Percentiles rank a stretch among this genome's conserved stretches.
These are phyloP conservation scores for Urechis unicinctus DNA, from an alignment of 2,888 invertebrate species.

Conservation along the genomic window DNA sequence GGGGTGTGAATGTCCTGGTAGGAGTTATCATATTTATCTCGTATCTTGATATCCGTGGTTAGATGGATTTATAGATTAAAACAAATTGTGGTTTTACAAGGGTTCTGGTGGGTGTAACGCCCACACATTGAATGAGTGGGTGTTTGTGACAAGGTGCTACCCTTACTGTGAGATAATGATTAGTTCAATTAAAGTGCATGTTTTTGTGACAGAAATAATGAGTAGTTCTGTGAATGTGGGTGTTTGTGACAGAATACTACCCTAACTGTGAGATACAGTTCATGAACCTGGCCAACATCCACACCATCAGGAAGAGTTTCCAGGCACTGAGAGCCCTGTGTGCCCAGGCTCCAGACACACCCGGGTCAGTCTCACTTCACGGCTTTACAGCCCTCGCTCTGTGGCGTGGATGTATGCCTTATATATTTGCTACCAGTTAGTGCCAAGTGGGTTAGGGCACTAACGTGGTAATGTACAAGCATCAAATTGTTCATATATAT, in stretches of 20 bases:
- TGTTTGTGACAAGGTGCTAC: too few relatives aligned
- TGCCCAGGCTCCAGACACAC: conserved; percentile 20
- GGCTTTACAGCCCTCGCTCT: neutral
- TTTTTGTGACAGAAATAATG: too few relatives aligned
- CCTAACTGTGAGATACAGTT: conserved; percentile 91
- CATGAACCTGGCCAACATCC: conserved; percentile 96
- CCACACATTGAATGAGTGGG: too few relatives aligned
- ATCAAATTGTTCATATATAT: too few relatives aligned
- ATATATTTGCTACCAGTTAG: neutral
- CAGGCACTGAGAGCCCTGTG: conserved; percentile 68
- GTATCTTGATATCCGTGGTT: too few relatives aligned
- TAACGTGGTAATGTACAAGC: too few relatives aligned
- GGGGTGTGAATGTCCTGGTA: conserved; percentile 79
- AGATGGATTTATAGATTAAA: too few relatives aligned
- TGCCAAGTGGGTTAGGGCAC: neutral
- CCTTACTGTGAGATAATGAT: too few relatives aligned
- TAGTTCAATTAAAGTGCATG: too few relatives aligned
- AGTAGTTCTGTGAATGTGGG: too few relatives aligned
- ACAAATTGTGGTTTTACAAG: too few relatives aligned
- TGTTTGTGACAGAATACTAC: conserved; percentile 73
- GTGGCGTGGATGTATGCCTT: neutral
- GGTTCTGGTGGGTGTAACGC: too few relatives aligned
- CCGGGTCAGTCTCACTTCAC: conserved; percentile 15
- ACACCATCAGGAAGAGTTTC: conserved; percentile 88
- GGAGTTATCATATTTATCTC: neutral